A percentile compares a stretch with the other conserved stretches of the same genome.
Evolutionary conservation across 2,797 vertebrate species (phyloP).

Genomic region (Tragelaphus oryx): DNA sequence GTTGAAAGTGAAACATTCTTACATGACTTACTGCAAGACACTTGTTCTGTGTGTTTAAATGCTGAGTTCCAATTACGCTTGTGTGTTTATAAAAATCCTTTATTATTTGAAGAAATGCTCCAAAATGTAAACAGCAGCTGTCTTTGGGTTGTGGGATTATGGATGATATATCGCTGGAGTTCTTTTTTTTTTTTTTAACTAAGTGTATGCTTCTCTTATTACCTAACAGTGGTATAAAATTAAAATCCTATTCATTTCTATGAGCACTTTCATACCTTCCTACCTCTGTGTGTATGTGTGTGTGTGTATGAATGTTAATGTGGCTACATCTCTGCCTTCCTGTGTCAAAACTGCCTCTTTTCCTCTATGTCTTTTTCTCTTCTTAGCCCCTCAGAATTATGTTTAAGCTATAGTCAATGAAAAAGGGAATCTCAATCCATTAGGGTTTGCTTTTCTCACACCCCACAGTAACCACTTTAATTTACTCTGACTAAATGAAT

Average conservation of each 20-base stretch:
- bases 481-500: background rate
- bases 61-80: background rate
- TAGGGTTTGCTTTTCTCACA: background rate
- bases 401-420: background rate
- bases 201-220: background rate
- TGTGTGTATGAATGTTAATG: background rate
- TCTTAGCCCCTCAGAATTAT: background rate
- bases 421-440: background rate
- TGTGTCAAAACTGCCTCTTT: background rate
- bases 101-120: conserved; percentile 36
- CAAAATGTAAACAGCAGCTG: conserved; percentile 21
- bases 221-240: background rate
- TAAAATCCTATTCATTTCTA: conserved; percentile 6
- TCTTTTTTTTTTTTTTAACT: background rate
- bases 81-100: background rate
- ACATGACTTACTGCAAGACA: background rate
- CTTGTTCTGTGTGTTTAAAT: background rate
- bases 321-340: background rate
- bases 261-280: background rate
- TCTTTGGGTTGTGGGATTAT: background rate
- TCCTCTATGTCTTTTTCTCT: background rate
- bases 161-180: background rate
- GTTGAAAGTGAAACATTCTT: background rate
- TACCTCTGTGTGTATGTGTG: background rate
- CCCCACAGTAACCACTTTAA: background rate